Base-by-base conservation (phyloP, 53 echinoderm and acorn worm genomes). In the Echinarachnius parma region DNA sequence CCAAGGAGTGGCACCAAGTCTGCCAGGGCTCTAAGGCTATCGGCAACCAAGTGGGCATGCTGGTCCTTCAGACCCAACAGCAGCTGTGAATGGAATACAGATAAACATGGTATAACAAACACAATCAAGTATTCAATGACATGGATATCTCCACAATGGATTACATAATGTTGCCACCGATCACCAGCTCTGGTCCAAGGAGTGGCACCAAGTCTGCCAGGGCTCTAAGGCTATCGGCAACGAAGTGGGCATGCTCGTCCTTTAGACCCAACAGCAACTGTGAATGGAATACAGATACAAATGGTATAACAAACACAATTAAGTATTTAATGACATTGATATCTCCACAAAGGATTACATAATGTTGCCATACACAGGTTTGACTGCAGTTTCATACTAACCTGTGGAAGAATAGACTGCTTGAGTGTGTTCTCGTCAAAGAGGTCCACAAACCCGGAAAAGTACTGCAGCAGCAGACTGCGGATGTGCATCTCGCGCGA, bases 61-160 rank as follows among this genome's bases (percentile, higher is more conserved):
- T 50, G 46, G 61, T 95, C 95, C 66, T 89, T 90, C 24, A 93
- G 62, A 28, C 94, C 94, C 4, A 93, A 34, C 28, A 93, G 78
- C 28, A 93, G 86, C 94, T 93, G 14, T 21, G 7, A n/a, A n/a
- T n/a, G n/a, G n/a, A n/a, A n/a, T n/a, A n/a, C n/a, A n/a, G n/a
- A n/a, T n/a, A n/a, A n/a, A n/a, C n/a, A n/a, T n/a, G n/a, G n/a
- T n/a, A n/a, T n/a, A n/a, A n/a, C n/a, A n/a, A n/a, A n/a, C n/a
- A n/a, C n/a, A n/a, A n/a, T n/a, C n/a, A n/a, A n/a, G n/a, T n/a
- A n/a, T n/a, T n/a, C n/a, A n/a, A n/a, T n/a, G n/a, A n/a, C n/a
- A n/a, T n/a, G n/a, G n/a, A n/a, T n/a, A n/a, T n/a, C n/a, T 96
- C 96, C 15, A 96, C 81, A 76, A 96, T 91, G 77, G 87, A 96